Evolutionary conservation across 92 coral and sea anemone species (phyloP).

Genomic region (Palythoa grandiflora): DNA sequence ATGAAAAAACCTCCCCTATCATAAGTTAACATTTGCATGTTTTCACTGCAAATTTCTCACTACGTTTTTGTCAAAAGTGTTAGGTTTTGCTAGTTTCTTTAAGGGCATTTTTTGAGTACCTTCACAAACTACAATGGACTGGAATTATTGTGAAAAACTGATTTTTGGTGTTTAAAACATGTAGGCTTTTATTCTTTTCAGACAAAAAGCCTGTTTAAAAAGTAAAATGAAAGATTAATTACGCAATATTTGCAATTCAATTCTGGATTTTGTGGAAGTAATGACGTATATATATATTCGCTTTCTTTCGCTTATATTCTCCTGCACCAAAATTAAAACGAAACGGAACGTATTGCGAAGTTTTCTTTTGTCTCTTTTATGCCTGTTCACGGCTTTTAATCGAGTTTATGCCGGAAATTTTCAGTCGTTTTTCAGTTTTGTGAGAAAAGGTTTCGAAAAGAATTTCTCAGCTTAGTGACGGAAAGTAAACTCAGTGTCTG

Average conservation of each 20-base stretch:
- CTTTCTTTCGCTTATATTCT: too few species aligned
- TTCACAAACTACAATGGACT: background rate
- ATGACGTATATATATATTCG: background rate
- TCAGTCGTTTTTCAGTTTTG: too few species aligned
- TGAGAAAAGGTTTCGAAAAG: too few species aligned
- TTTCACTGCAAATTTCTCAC: background rate
- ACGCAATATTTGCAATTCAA: background rate
- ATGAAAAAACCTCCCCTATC: background rate
- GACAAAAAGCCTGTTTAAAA: too few species aligned
- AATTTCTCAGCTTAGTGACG: too few species aligned
- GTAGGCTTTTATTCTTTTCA: too few species aligned
- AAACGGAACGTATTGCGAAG: too few species aligned
- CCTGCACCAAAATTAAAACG: too few species aligned
- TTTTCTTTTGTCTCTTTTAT: too few species aligned
- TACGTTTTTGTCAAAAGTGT: background rate
- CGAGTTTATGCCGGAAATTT: too few species aligned
- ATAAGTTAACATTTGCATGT: background rate
- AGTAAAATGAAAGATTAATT: background rate
- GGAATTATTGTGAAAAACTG: background rate
- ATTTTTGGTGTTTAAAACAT: background rate
- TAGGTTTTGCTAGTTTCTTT: background rate
- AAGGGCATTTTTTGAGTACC: background rate
- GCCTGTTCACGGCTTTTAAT: too few species aligned
- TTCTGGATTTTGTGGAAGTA: background rate
- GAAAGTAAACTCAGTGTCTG: too few species aligned